Percentiles rank a stretch among this genome's conserved stretches.
phyloP scores from a whole-genome alignment of 2,888 invertebrate genomes.

The Parnassius orleans region DNA sequence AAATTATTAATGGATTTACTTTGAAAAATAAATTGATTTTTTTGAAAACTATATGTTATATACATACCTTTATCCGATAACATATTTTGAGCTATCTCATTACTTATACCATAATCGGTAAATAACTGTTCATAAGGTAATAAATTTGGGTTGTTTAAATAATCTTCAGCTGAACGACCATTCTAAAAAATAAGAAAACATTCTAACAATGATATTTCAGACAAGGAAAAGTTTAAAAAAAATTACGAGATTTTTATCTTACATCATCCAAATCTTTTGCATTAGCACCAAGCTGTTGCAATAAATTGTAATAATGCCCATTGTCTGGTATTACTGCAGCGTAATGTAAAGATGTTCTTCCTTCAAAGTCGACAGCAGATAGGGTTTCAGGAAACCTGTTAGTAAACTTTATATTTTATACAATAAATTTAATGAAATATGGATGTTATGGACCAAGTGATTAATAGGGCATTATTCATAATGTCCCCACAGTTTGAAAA shows the following conservation, averaged over 20 bases:
- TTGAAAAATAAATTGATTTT: background rate
- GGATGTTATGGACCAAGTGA: too few species aligned
- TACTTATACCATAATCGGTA: conserved; percentile 85
- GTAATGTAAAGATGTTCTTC: conserved; percentile 93
- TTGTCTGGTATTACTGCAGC: conserved; percentile 92
- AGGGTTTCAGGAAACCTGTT: conserved; percentile 92
- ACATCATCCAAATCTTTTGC: conserved; percentile 91
- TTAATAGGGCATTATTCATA: too few species aligned
- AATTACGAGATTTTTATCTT: conserved; percentile 49
- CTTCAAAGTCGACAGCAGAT: conserved; percentile 88
- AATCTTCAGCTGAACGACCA: conserved; percentile 90
- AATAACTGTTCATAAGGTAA: conserved; percentile 86
- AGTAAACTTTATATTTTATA: conserved; percentile 1
- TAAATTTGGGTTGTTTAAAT: conserved; percentile 84
- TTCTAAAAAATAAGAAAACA: conserved; percentile 75
- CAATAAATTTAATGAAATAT: too few species aligned
- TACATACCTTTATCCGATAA: conserved; percentile 88
- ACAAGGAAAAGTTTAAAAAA: background rate
- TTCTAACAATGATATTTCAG: background rate
- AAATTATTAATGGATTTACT: conserved; percentile 26
- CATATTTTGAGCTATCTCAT: conserved; percentile 84
- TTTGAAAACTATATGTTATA: conserved; percentile 3
- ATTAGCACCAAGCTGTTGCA: conserved; percentile 93
- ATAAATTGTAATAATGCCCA: conserved; percentile 91
- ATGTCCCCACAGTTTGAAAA: too few species aligned